These are phyloP conservation scores for Rhinatrema bivittatum DNA, from an alignment of 2,797 vertebrate genomes.

Conservation along the genomic window DNA sequence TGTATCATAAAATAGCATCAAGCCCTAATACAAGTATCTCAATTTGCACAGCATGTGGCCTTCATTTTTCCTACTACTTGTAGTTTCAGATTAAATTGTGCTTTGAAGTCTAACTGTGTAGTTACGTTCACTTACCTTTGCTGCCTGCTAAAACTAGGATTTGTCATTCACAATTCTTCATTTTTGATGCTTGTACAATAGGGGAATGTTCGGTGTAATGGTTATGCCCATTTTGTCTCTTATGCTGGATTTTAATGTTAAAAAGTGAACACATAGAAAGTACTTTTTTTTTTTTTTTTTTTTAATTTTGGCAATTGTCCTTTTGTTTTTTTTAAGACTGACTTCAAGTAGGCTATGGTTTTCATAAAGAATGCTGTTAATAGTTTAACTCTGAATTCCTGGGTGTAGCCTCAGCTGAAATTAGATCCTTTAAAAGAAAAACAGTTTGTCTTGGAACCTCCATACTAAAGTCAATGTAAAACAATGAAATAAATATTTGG, in stretches of 20 bases:
- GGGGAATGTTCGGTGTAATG: slow-evolving; percentile 19
- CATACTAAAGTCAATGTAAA: slow-evolving; percentile 44
- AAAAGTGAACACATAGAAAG: slow-evolving; percentile 2
- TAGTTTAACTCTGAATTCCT: slow-evolving; percentile 19
- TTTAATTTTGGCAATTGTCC: slow-evolving; percentile 7
- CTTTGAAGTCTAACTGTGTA: slow-evolving; percentile 21
- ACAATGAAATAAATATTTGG: slow-evolving; percentile 39
- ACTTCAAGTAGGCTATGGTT: slow-evolving; percentile 17
- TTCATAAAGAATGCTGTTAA: slow-evolving; percentile 19
- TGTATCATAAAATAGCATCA: slow-evolving; percentile 32
- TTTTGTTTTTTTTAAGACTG: slow-evolving; percentile 8
- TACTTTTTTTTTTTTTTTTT: no score
- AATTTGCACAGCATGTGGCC: slow-evolving; percentile 30
- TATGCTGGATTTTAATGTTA: slow-evolving; percentile 25
- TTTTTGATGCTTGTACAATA: slow-evolving; percentile 33
- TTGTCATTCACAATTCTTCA: slow-evolving; percentile 17
- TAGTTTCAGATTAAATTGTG: slow-evolving; percentile 25
- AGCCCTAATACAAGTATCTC: slow-evolving; percentile 20
- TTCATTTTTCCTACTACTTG: slow-evolving; percentile 11
- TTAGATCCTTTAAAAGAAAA: slow-evolving; percentile 1
- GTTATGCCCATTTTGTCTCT: slow-evolving; percentile 29
- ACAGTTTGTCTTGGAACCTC: slow-evolving; percentile 6
- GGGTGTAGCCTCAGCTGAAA: slow-evolving; percentile 25
- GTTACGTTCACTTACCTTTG: slow-evolving; percentile 22
- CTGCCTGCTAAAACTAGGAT: slow-evolving; percentile 26